Conservation (phyloP, 2,113 vertebrate species). For the Pterocles orientalis region DNA sequence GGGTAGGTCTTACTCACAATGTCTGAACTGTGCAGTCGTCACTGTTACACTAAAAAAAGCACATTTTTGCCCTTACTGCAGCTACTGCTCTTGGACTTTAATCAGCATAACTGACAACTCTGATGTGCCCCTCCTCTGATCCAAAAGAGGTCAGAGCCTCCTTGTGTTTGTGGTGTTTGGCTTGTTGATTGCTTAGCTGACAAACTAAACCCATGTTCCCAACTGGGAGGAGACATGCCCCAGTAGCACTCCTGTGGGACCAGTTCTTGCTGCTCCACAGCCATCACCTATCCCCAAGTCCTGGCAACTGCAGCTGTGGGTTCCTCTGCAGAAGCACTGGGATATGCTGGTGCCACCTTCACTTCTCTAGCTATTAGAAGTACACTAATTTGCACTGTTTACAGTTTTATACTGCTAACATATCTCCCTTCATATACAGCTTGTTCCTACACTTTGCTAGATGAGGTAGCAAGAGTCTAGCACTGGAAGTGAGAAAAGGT, state of each 20-base stretch:
- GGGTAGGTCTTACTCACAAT: not conserved
- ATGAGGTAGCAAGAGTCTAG: not conserved
- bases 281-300: not conserved
- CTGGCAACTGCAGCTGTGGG: fast-evolving
- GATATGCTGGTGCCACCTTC: not conserved
- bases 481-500: not conserved
- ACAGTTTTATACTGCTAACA: not conserved
- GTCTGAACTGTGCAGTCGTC: not conserved
- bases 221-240: fast-evolving
- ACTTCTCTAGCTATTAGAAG: not conserved
- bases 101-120: not conserved
- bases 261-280: not conserved
- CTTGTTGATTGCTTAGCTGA: not conserved
- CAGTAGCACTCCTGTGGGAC: not conserved
- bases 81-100: not conserved
- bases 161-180: not conserved
- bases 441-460: not conserved
- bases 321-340: not conserved
- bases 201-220: not conserved
- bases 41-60: not conserved
- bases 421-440: not conserved
- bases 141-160: not conserved
- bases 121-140: not conserved
- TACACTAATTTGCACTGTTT: not conserved
- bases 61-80: not conserved